phyloP scores from a whole-genome alignment of 2,888 invertebrate genomes.

The Epinotia nisella region DNA sequence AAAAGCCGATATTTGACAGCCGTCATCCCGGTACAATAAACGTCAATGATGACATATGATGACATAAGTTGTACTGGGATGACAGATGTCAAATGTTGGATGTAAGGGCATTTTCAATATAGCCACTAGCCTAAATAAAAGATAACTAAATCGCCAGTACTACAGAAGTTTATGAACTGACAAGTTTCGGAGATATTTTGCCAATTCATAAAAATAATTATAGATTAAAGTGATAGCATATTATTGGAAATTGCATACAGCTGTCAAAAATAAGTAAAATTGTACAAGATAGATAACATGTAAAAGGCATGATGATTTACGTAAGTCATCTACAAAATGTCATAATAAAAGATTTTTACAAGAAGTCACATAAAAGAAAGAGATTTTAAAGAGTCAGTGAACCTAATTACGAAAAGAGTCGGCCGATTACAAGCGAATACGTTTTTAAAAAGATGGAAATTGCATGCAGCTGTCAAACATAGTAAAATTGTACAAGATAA shows the following conservation, averaged over 20 bases:
- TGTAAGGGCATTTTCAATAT: too few species aligned
- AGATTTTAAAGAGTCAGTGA: background rate
- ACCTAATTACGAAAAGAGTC: background rate
- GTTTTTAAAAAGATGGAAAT: background rate
- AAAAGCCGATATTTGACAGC: too few species aligned
- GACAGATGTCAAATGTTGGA: too few species aligned
- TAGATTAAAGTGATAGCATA: too few species aligned
- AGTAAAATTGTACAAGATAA: conserved; percentile 11
- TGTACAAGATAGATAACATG: background rate
- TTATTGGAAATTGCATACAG: conserved; percentile 25
- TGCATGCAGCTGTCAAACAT: conserved; percentile 30
- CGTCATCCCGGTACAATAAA: too few species aligned
- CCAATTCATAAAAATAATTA: too few species aligned
- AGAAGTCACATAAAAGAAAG: background rate
- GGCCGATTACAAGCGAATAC: background rate
- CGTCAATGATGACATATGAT: too few species aligned
- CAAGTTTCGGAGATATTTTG: too few species aligned
- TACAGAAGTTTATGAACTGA: too few species aligned
- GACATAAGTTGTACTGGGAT: too few species aligned
- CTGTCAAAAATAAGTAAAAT: conserved; percentile 28
- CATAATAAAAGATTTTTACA: background rate
- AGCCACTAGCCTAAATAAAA: too few species aligned
- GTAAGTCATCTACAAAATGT: background rate
- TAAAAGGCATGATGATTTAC: conserved; percentile 15
- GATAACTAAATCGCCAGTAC: too few species aligned